Percentiles rank a stretch among this genome's conserved stretches.
Conservation (phyloP, 2,113 vertebrate genomes). For the Ariopsis seemanni region DNA sequence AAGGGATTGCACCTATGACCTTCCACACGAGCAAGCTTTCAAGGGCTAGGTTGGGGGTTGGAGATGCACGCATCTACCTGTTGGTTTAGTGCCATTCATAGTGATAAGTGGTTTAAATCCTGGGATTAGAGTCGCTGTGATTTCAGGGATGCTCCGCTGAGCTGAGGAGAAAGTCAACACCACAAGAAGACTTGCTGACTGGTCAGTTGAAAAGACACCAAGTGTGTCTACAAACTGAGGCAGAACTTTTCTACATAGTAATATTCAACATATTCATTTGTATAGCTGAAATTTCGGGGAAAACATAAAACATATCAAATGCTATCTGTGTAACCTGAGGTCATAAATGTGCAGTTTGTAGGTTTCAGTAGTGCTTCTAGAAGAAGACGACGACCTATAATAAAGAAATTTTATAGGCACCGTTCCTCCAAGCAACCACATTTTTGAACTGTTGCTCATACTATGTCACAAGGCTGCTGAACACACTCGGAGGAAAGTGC, state of each 20-base stretch:
- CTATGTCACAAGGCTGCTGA: neutral
- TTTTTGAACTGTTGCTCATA: neutral
- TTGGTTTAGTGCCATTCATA: constrained; percentile 56
- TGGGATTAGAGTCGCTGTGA: constrained; percentile 40
- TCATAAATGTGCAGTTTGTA: neutral
- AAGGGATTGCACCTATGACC: constrained; percentile 25
- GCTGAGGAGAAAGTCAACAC: constrained; percentile 49
- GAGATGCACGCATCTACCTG: constrained; percentile 50
- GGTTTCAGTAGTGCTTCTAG: neutral
- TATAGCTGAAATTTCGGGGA: neutral
- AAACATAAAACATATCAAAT: neutral
- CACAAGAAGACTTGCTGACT: constrained; percentile 18
- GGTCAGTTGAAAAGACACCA: neutral
- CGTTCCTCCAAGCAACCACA: neutral
- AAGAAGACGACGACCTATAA: neutral
- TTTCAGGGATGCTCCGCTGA: constrained; percentile 49
- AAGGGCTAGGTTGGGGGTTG: constrained; percentile 6
- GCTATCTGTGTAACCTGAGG: neutral
- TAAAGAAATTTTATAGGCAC: neutral
- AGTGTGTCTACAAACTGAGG: neutral
- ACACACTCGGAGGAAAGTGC: neutral
- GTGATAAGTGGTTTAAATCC: constrained; percentile 42
- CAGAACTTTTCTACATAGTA: neutral
- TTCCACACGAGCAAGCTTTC: constrained; percentile 21
- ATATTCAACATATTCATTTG: neutral